Conservation (phyloP, 1,140 invertebrate genomes). For the Aphis gossypii region DNA sequence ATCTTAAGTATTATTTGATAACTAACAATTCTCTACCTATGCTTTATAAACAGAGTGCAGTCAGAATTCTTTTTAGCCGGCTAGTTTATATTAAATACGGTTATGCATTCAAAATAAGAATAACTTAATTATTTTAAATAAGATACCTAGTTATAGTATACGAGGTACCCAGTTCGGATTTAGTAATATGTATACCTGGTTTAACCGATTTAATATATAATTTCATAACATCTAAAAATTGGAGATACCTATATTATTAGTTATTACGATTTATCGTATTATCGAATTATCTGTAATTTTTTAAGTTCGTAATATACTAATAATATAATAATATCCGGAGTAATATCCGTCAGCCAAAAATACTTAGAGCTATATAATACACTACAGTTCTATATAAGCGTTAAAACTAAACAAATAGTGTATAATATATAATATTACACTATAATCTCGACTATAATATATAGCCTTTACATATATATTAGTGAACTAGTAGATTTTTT, state of each 20-base stretch:
- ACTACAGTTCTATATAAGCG: too few species aligned
- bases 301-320: too few species aligned
- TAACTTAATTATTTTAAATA: neutral
- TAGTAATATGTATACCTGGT: neutral
- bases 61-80: neutral
- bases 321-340: too few species aligned
- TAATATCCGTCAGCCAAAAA: neutral
- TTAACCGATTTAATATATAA: too few species aligned
- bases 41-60: neutral
- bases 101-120: neutral
- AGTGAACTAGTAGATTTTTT: neutral
- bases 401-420: too few species aligned
- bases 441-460: too few species aligned
- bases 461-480: neutral
- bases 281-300: too few species aligned
- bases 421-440: too few species aligned
- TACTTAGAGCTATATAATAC: neutral
- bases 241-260: too few species aligned
- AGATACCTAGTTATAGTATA: neutral
- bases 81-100: neutral
- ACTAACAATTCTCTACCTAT: neutral
- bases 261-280: too few species aligned
- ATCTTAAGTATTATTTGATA: neutral
- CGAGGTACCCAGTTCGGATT: neutral
- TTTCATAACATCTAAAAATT: too few species aligned